Evolutionary conservation across 2,888 invertebrate genomes (phyloP).

Genomic region (Tuta absoluta): DNA sequence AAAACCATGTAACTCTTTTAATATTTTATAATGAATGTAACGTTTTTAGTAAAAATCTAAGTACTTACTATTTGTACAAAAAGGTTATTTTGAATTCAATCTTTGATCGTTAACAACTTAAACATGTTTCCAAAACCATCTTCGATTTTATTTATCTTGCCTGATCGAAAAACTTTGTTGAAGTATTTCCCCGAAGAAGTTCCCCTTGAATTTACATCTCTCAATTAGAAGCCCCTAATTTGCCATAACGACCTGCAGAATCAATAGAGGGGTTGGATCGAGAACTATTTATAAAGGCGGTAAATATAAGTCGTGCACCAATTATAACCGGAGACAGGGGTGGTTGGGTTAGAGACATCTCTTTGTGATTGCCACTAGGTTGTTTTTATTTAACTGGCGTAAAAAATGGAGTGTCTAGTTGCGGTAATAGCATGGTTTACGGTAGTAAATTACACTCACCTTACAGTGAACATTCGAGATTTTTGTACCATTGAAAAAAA

Average conservation of each 20-base stretch:
- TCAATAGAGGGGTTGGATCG: slow-evolving; percentile 43
- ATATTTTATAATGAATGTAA: too few species aligned
- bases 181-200: slow-evolving; percentile 22
- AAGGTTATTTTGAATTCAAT: neutral
- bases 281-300: slow-evolving; percentile 47
- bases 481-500: too few species aligned
- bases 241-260: slow-evolving; percentile 36
- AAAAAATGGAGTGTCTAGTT: too few species aligned
- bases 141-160: slow-evolving; percentile 19
- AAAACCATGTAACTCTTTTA: too few species aligned
- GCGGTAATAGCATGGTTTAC: too few species aligned
- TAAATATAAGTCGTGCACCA: slow-evolving; percentile 45
- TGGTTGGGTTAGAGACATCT: neutral
- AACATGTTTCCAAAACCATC: neutral
- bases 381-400: too few species aligned
- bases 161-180: slow-evolving; percentile 16
- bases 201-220: slow-evolving; percentile 27
- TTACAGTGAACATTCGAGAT: too few species aligned
- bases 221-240: slow-evolving; percentile 37
- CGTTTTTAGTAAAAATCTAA: too few species aligned
- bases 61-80: too few species aligned
- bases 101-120: neutral
- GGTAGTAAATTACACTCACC: too few species aligned
- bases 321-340: slow-evolving; percentile 21
- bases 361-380: neutral